Evolutionary conservation across 2,888 invertebrate species (phyloP).

Genomic region (Leptinotarsa tumamoca): DNA sequence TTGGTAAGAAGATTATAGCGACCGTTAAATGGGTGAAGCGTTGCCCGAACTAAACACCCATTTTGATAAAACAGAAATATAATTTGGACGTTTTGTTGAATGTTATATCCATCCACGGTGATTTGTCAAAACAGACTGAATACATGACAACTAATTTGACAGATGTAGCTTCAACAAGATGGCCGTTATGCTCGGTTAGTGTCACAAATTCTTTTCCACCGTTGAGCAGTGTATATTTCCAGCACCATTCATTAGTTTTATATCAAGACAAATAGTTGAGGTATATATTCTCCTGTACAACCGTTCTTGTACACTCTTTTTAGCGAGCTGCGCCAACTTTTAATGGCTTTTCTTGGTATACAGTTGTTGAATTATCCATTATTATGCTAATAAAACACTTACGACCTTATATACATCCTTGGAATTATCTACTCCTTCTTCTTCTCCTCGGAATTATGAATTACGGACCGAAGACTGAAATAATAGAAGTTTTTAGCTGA

Average conservation of each 20-base stretch:
- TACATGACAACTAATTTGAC: too few relatives aligned
- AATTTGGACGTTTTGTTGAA: too few relatives aligned
- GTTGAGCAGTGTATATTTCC: constrained; percentile 12
- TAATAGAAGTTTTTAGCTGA: constrained; percentile 38
- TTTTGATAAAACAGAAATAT: too few relatives aligned
- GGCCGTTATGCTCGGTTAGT: too few relatives aligned
- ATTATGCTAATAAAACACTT: constrained; percentile 45
- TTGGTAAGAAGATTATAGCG: too few relatives aligned
- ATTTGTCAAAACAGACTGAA: too few relatives aligned
- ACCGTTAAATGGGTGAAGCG: too few relatives aligned
- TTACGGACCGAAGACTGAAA: constrained; percentile 32
- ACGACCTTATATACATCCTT: constrained; percentile 29
- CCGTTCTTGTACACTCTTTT: constrained; percentile 16
- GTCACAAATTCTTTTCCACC: background rate
- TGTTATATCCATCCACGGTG: too few relatives aligned
- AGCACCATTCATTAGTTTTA: constrained; percentile 8
- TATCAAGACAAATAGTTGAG: constrained; percentile 18
- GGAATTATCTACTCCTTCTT: constrained; percentile 27
- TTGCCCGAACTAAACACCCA: too few relatives aligned
- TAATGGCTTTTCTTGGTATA: constrained; percentile 34
- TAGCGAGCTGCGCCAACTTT: constrained; percentile 26
- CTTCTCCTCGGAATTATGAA: constrained; percentile 34
- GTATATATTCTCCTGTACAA: constrained; percentile 10
- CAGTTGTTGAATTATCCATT: constrained; percentile 38
- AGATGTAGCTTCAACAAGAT: too few relatives aligned